Evolutionary conservation across 23 tunicate genomes (phyloP), one percentile per base, ranked within the genome.

Genomic region (Botrylloides violaceus): DNA sequence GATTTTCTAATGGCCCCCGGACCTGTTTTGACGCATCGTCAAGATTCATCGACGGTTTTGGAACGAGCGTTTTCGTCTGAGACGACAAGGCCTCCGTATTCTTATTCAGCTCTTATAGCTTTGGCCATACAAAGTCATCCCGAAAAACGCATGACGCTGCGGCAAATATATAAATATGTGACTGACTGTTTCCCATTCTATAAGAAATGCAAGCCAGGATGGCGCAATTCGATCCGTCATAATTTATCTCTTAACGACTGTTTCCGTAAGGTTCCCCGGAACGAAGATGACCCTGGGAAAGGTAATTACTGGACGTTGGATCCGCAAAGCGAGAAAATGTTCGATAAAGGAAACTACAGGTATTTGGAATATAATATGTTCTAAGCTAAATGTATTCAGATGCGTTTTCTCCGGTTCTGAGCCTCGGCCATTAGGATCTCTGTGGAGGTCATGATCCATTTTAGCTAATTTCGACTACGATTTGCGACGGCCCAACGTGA

Each of bases 321-420:
- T 57, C 97, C 97, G 15, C 92, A 80, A 33, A 90, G 97, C 29
- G 97, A 83, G 55, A 83, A 80, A 62, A 90, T 90, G 97, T 90
- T 90, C 36, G 97, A 90, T 38, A 90, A 83, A 53, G 97, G 97
- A 60, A 90, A 90, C 68, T 90, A 82, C 73, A 83, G 97, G 97
- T 90, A 43, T 43, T 43, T n/a, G n/a, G n/a, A n/a, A n/a, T n/a
- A n/a, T n/a, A n/a, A n/a, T n/a, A n/a, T n/a, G n/a, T n/a, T n/a
- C n/a, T n/a, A n/a, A n/a, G n/a, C n/a, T n/a, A n/a, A n/a, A n/a
- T n/a, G n/a, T n/a, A n/a, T n/a, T n/a, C n/a, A n/a, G n/a, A n/a
- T n/a, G n/a, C n/a, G n/a, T n/a, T 19, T 49, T 49, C 20, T 49
- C 21, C 1, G 1, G n/a, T n/a, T n/a, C n/a, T n/a, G n/a, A n/a